Conservation (phyloP, 2,113 vertebrate genomes). For the Gavialis gangeticus region DNA sequence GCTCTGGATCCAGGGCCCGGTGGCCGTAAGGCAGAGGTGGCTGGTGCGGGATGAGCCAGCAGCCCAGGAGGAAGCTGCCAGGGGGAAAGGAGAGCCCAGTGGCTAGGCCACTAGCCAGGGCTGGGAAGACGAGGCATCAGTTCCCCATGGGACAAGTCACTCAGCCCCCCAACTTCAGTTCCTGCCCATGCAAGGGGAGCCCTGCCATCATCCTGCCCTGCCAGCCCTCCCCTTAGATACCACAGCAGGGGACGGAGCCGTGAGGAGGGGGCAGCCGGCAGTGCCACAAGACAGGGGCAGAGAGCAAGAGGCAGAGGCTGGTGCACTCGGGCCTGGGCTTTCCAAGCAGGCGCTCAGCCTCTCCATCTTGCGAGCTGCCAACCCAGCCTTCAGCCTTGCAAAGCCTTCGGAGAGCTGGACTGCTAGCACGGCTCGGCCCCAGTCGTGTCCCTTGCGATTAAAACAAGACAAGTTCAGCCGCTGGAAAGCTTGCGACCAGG, state of each 20-base stretch:
- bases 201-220: neutral
- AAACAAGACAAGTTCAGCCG: neutral
- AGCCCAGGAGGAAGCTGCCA: neutral
- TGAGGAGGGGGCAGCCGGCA: too few relatives aligned
- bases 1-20: too few relatives aligned
- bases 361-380: fast-evolving
- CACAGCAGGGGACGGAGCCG: neutral
- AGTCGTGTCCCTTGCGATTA: neutral
- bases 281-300: too few relatives aligned
- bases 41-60: neutral
- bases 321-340: too few relatives aligned
- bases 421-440: fast-evolving
- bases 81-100: neutral
- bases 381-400: fast-evolving
- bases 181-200: neutral
- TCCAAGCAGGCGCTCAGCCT: too few relatives aligned
- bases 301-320: too few relatives aligned
- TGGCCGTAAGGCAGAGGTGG: too few relatives aligned
- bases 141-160: neutral
- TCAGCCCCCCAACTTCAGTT: neutral
- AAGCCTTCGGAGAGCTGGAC: neutral
- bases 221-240: neutral
- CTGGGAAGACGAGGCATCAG: neutral
- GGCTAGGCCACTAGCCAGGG: neutral
- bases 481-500: neutral